Evolutionary conservation across 1,140 invertebrate genomes (phyloP).

Genomic region (Metopolophium dirhodum): DNA sequence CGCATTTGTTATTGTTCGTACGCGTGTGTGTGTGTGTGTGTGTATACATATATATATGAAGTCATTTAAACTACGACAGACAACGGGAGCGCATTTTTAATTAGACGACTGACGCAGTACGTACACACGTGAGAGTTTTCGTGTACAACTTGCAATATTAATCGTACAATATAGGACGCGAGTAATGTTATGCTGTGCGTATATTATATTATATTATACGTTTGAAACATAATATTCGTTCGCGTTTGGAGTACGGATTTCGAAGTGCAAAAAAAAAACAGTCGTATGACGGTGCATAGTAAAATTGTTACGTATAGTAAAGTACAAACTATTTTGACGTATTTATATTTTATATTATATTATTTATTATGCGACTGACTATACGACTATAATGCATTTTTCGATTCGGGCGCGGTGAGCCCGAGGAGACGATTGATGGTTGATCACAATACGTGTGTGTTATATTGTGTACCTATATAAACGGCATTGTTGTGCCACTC

Average conservation of each 20-base stretch:
- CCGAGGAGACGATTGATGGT: not conserved
- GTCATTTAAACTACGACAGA: not conserved
- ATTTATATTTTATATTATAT: not conserved
- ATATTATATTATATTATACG: not conserved
- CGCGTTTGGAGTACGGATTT: not conserved
- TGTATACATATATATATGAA: not conserved
- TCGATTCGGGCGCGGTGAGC: not conserved
- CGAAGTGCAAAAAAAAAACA: not conserved
- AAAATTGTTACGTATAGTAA: not conserved
- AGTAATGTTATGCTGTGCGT: not conserved
- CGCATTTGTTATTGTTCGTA: not conserved
- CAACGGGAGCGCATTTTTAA: not conserved
- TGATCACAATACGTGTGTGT: not conserved
- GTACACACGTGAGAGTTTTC: not conserved
- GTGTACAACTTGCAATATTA: not conserved
- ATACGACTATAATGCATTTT: not conserved
- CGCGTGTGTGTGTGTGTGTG: not conserved
- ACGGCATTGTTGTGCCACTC: not conserved
- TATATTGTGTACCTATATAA: not conserved
- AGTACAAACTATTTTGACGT: not conserved
- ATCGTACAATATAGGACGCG: not conserved
- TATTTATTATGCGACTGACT: too few species aligned
- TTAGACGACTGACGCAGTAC: not conserved
- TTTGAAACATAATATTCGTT: not conserved
- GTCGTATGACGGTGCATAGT: too few species aligned